Evolutionary conservation across 2,113 vertebrate genomes (phyloP), one percentile per base, ranked within the genome.

Genomic region (Channa argus): DNA sequence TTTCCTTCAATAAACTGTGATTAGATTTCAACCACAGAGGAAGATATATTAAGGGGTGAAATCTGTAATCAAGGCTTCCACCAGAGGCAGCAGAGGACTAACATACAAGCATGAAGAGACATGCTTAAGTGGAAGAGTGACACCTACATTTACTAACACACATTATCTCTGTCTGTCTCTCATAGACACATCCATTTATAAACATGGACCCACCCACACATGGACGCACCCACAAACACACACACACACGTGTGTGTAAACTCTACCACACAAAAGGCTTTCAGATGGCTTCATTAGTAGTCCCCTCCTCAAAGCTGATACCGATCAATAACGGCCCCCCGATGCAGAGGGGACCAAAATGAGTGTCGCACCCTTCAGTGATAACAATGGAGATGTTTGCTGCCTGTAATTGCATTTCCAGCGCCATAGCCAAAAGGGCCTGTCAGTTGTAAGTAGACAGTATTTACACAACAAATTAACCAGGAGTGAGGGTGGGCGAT

Each of bases 391-490:
- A 92, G 89, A 91, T 92, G 93, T 94, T 93, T 94, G 93, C 93
- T 82, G 91, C 86, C 84, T 89, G 84, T 94, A 93, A 94, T 94
- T 93, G 92, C 88, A 91, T 93, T 93, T 92, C 86, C 92, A 90
- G 89, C 60, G 61, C 83, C 76, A 82, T 88, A 85, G 90, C 91
- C 70, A 85, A 91, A 86, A 89, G 85, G 84, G 79, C 85, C 92
- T 80, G 82, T 89, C 86, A 80, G 71, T 91, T 90, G 75, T 92
- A 94, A 92, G 84, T 88, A 89, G 78, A 82, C 86, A 67, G 77
- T 94, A 93, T 94, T 93, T 93, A 91, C 91, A 90, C 88, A 93
- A 92, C 91, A 94, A 94, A 94, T 93, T 86, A 93, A 90, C 87
- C 77, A 71, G 72, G 86, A 89, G 89, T 87, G 87, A 76, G 76